Base-by-base conservation (phyloP, 2,797 vertebrate genomes). In the Salmo trutta region DNA sequence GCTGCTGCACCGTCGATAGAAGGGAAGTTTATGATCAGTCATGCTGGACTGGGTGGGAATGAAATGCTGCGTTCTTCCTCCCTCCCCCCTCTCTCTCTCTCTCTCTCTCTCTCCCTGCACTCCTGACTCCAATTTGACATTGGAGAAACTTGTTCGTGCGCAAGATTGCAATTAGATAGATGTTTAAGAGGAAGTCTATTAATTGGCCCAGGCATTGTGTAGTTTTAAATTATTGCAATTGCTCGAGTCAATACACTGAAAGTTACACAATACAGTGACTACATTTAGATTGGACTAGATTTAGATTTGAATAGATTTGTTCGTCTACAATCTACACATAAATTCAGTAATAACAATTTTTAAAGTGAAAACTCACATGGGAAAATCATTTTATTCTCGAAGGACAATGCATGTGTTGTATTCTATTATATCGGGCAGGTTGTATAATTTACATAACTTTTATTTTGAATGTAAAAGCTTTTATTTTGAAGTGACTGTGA, bases 11-110 rank as follows among this genome's bases (percentile, higher is more conserved):
- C 29, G 29, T 29, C 4, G 15, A 67, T 67, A 17, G 65, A 24
- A 67, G 27, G 65, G 29, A 67, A 33, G 29, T 67, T 31, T 67
- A 67, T 33, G 65, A 67, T 67, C 29, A 62, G 59, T 62, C 59
- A 62, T 21, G 8, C 59, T 21, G 59, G 59, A 12, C 59, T 62
- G 59, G 59, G 59, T 24, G 21, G 59, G 21, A 62, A 33, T 67
- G 29, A 7, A 33, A 7, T 7, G 65, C 21, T 31, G 27, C 4
- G 15, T 31, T 67, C 16, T 7, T 8, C 29, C 14, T 19, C 27
- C 16, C 27, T 0, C 64, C 24, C 1, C 24, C 1, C 24, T 0
- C 64, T 27, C 16, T 53, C 53, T 19, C 53, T 19, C 53, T 24
- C 24, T 24, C 24, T 0, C 64, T 27, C 16, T 53, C 53, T 19